Base-by-base conservation (phyloP, 23 tunicate genomes). In the Phallusia fumigata region DNA sequence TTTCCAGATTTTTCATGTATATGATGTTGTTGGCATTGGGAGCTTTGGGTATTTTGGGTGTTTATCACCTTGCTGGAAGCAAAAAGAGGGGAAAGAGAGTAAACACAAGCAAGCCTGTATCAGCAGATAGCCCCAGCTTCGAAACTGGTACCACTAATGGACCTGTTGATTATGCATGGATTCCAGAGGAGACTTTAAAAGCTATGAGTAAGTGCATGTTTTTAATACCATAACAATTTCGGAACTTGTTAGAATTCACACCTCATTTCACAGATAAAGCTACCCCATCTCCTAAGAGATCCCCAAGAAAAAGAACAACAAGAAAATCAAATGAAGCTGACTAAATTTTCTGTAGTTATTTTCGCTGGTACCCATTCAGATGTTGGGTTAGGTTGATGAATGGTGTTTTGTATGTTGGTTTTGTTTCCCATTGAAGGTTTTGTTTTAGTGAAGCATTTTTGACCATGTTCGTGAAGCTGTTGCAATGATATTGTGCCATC, bases 131-230 rank as follows among this genome's bases (percentile, higher is more conserved):
- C 18, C 69, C 76, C 0, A 77, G 53, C 53, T 74, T 82, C 0
- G 92, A 88, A 81, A 78, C 80, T 31, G 92, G 92, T 31, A 92
- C 91, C 34, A 52, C 77, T 19, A 91, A 81, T 34, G 94, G 88
- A 28, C 89, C 89, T 53, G 98, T 94, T 64, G 98, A 94, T 65
- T 89, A 89, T 79, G 80, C 82, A 21, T 94, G 98, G 98, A 94
- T 94, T 53, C 98, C 98, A 3, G 87, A 94, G 64, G 86, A 85
- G 30, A 94, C 98, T 50, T 58, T 94, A 3, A 82, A 94, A 86
- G 85, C 81, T 16, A 81, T 94, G 84, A 87, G 88, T 85, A 58
- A 65, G 93, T 84, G 36, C 24, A 73, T 30, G 28, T 18, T 40
- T 58, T 58, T 1, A 22, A 13, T 22, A 13, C 18, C 18, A 13